Evolutionary conservation across 1,140 invertebrate species (phyloP), one percentile per base, ranked within the genome.

Genomic region (fruit fly (Drosophila melanogaster)): DNA sequence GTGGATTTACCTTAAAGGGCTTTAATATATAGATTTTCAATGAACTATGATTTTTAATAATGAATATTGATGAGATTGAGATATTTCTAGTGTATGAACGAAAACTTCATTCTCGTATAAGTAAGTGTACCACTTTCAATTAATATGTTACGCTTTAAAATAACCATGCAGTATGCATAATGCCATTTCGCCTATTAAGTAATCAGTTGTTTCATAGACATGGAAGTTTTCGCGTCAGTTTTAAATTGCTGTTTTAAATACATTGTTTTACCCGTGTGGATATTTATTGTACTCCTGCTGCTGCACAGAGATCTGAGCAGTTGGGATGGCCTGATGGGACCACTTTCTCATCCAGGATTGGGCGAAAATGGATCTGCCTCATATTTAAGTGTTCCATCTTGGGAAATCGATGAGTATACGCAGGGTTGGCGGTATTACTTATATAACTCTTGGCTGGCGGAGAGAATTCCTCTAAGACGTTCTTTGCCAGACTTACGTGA

Each of bases 401-500:
- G 10, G 10, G 69, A 66, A 17, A 30, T 59, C 10, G 35, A 0
- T 14, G 54, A 15, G 2, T 72, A 57, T 47, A 30, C 30, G 26
- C 19, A 26, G 12, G 30, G 40, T 26, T 72, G 30, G 38, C 10
- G 62, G 51, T 41, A 65, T 26, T 38, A 17, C 15, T 3, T 10
- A 11, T 50, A 50, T 12, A 50, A 33, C 4, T 1, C 47, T 30
- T 74, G 65, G 71, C 14, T 74, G 38, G 46, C 72, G 1, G 58
- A 62, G 5, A 37, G 66, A n/a, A 41, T 75, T 12, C 40, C 66
- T 0, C 3, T 75, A 47, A 14, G 24, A 0, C 66, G 66, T 3
- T 8, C 50, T 10, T 17, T 75, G 22, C 49, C 40, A 10, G 62
- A 67, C 8, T 24, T 67, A 26, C 51, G 70, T 0, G 61, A 74